Percentiles rank a stretch among this genome's conserved stretches.
Conservation (phyloP, 2,113 vertebrate genomes). For the Dermatemys mawii region DNA sequence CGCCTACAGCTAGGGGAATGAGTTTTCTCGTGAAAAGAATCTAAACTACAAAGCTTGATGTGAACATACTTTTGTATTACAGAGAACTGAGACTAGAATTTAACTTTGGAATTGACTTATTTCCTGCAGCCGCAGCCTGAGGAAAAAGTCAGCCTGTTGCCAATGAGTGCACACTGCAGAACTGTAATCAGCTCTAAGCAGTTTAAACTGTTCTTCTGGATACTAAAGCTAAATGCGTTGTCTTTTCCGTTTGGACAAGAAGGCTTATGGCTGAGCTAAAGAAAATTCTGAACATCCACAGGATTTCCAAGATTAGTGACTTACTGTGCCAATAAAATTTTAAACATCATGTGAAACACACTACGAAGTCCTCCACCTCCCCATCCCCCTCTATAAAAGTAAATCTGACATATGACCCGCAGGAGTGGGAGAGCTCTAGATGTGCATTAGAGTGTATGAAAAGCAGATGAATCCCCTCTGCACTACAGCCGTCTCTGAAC, state of each 20-base stretch:
- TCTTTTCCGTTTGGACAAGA: background rate
- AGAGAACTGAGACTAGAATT: background rate
- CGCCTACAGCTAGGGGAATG: fast-evolving
- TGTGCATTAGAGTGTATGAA: background rate
- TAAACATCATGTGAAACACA: background rate
- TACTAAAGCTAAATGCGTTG: conserved; percentile 7
- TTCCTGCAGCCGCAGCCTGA: background rate
- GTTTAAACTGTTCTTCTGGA: background rate
- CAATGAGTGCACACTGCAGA: background rate
- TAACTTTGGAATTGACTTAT: fast-evolving
- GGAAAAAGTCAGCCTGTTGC: background rate
- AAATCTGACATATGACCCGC: fast-evolving
- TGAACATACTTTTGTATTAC: fast-evolving
- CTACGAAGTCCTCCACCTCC: background rate
- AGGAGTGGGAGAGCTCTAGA: background rate
- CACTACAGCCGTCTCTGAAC: background rate
- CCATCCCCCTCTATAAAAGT: background rate
- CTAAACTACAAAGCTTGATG: background rate
- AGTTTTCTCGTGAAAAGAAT: fast-evolving
- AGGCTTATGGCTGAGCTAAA: background rate
- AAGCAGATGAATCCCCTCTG: background rate
- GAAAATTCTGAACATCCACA: background rate
- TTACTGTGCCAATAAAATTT: background rate
- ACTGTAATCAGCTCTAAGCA: background rate
- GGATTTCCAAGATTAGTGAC: conserved; percentile 12